Evolutionary conservation across 1,140 invertebrate genomes (phyloP), one percentile per base, ranked within the genome.

Genomic region (Macrotrachela quadricornifera): DNA sequence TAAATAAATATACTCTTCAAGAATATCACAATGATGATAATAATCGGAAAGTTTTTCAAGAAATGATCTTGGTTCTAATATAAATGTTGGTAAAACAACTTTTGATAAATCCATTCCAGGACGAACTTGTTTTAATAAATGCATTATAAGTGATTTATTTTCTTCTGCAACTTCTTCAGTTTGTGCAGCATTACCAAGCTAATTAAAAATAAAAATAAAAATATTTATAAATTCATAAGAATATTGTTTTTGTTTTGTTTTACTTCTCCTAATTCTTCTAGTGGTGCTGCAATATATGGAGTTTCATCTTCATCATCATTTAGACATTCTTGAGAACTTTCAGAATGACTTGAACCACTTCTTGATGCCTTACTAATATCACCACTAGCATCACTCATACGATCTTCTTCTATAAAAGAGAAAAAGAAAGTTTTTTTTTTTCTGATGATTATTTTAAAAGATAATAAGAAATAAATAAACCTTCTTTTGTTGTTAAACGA

Each of bases 71-170:
- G 85, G 85, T 64, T 92, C 87, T 49, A 92, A 71, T 57, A 94
- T 92, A 63, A 94, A 94, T 8, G 74, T 75, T 0, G 86, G 86
- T 46, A 92, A 70, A 11, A 88, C 85, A 36, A 92, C 86, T 70
- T 88, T 86, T 49, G 83, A 87, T n/a, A 92, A 70, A 71, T 91
- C 87, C 86, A 91, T 91, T 17, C 87, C 86, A 17, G 87, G 87
- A 18, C 85, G 74, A 13, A 76, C 60, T 76, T 92, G 86, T 69
- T 91, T 91, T 59, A 92, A 73, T 15, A 92, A 73, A 61, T 81
- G 85, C 85, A 86, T 92, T 61, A 94, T 80, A 38, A 92, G 70
- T 18, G 83, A 86, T 66, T 90, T 91, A 71, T 92, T 88, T 65
- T 91, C 86, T 49, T 94, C 87, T 13, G 81, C 81, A 36, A 94